A percentile compares a stretch with the other conserved stretches of the same genome.
Evolutionary conservation across 2,113 vertebrate species (phyloP).

Genomic region (Daboia siamensis): DNA sequence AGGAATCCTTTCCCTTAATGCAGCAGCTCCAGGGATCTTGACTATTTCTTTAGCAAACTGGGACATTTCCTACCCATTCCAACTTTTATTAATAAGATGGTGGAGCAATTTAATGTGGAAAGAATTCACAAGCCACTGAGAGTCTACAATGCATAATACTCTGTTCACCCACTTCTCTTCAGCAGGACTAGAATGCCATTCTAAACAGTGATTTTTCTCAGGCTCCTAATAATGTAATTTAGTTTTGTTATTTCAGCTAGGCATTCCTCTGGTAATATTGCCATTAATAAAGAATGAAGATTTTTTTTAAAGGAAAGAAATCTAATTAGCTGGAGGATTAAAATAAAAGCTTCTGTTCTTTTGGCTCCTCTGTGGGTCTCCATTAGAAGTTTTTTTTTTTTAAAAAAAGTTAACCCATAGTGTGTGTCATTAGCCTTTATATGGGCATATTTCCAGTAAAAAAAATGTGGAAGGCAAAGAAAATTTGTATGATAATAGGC

Average conservation of each 20-base stretch:
- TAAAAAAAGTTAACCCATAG: background rate
- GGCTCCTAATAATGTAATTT: slow-evolving; percentile 8
- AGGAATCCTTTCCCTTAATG: background rate
- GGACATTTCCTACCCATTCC: background rate
- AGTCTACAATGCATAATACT: background rate
- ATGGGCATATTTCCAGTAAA: background rate
- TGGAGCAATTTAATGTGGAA: slow-evolving; percentile 1
- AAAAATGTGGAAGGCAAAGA: background rate
- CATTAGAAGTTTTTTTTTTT: background rate
- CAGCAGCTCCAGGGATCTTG: background rate
- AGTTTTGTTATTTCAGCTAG: slow-evolving; percentile 23
- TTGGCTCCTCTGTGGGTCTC: background rate
- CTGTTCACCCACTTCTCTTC: background rate
- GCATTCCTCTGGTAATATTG: slow-evolving; percentile 4
- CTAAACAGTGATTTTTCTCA: background rate
- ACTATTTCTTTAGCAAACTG: background rate
- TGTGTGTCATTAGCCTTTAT: background rate
- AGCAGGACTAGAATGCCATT: background rate
- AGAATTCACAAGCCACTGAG: background rate
- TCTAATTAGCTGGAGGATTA: background rate
- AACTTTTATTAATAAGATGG: slow-evolving; percentile 9
- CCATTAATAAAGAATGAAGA: slow-evolving; percentile 17
- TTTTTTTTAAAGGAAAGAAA: background rate
- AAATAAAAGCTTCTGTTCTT: slow-evolving; percentile 12
- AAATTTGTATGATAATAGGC: background rate